Conservation (phyloP, 2,888 invertebrate genomes). For the Synanthedon tipuliformis region DNA sequence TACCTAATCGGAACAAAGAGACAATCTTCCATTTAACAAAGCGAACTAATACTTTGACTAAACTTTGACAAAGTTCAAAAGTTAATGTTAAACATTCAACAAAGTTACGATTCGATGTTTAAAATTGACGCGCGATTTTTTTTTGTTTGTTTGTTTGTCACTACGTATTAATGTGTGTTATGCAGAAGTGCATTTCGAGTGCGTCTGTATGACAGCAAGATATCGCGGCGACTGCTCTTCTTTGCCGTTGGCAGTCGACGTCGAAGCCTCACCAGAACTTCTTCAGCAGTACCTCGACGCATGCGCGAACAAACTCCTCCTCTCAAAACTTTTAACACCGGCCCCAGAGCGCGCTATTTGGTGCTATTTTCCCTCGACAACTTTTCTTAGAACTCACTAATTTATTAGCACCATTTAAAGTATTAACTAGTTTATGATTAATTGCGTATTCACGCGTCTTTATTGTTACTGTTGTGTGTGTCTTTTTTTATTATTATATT, state of each 20-base stretch:
- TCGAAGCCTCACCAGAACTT: slow-evolving; percentile 42
- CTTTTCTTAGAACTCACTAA: slow-evolving; percentile 2
- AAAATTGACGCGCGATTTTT: not conserved
- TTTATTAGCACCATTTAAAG: slow-evolving; percentile 1
- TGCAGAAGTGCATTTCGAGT: slow-evolving; percentile 37
- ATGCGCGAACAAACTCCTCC: slow-evolving; percentile 46
- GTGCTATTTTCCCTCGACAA: not conserved
- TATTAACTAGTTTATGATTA: not conserved
- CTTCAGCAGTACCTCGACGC: slow-evolving; percentile 43
- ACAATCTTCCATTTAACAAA: slow-evolving; percentile 24
- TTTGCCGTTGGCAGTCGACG: slow-evolving; percentile 35
- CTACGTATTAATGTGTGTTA: slow-evolving; percentile 17
- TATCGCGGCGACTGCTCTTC: slow-evolving; percentile 52
- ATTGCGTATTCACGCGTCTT: not conserved
- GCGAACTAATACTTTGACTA: slow-evolving; percentile 2
- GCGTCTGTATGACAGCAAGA: slow-evolving; percentile 46
- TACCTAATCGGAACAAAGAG: slow-evolving; percentile 12
- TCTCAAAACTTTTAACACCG: slow-evolving; percentile 37
- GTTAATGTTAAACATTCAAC: not conserved
- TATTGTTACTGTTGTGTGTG: not conserved
- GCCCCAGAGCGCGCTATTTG: slow-evolving; percentile 1
- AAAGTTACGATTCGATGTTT: not conserved
- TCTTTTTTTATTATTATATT: not conserved
- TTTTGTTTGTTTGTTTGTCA: slow-evolving; percentile 16
- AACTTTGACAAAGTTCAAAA: slow-evolving; percentile 17